Evolutionary conservation across 2,797 vertebrate genomes (phyloP).

Genomic region (Helicolenus hilgendorfi): DNA sequence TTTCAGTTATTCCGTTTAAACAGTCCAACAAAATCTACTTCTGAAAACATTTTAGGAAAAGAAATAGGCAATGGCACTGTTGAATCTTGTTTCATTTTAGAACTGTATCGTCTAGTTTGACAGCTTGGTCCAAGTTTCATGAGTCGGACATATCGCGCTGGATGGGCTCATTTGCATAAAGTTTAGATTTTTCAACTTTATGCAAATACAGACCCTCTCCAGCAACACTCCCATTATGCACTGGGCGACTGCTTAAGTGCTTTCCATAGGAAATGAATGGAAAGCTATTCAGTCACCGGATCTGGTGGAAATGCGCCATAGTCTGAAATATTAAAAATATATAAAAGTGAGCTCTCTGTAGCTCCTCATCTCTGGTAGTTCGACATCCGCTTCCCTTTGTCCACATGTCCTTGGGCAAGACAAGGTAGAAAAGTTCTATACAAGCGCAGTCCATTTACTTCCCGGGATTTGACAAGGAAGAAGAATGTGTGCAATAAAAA

Average conservation of each 20-base stretch:
- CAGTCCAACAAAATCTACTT: too few species aligned
- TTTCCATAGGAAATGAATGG: too few species aligned
- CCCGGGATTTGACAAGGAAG: background rate
- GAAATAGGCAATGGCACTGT: too few species aligned
- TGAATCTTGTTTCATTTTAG: too few species aligned
- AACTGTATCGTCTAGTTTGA: too few species aligned
- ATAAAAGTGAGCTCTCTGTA: background rate
- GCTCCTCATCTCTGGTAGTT: background rate
- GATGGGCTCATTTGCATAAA: too few species aligned
- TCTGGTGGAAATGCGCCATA: too few species aligned
- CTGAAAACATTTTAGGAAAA: fast-evolving
- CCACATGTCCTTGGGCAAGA: background rate
- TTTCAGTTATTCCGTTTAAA: too few species aligned
- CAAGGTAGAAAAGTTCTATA: background rate
- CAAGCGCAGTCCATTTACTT: background rate
- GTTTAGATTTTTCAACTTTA: fast-evolving
- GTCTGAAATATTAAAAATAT: background rate
- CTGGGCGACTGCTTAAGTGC: too few species aligned
- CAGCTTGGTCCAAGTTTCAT: too few species aligned
- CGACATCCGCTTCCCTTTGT: background rate
- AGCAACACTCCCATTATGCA: too few species aligned
- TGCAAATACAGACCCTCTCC: too few species aligned
- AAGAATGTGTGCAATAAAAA: background rate
- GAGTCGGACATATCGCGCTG: fast-evolving
- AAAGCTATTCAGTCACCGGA: background rate